Base-by-base conservation (phyloP, 2,888 invertebrate species). In the Ectropis crepuscularia region DNA sequence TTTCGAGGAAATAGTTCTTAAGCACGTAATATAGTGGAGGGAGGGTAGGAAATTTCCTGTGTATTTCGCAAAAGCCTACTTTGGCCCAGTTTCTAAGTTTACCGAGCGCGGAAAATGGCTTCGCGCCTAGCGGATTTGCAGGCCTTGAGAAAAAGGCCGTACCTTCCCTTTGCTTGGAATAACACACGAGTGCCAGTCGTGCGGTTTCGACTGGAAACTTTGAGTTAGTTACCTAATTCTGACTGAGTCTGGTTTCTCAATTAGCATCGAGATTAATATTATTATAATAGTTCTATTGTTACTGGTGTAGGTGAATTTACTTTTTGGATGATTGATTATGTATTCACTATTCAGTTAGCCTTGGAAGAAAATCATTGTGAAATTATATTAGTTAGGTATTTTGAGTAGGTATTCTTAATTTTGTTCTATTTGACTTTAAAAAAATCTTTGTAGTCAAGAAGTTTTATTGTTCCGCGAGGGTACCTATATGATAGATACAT, bases 71-170 rank as follows among this genome's bases (percentile, higher is more conserved):
- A 84, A 89, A 90, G 89, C 90, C 90, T 87, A 88, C 89, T 88
- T 88, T 88, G 89, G 83, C 92, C 90, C 82, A 90, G 86, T 90
- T 92, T 83, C 85, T 83, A 83, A 89, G 87, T 90, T 90, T 88
- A 86, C 87, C 80, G 87, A 88, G 83, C 89, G 87, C 85, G 84
- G 86, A 86, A 84, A 89, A 90, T 90, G 84, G 85, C 82, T 86
- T 83, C 81, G 82, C 83, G 84, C 80, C 82, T 81, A 80, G 78
- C 80, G 87, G 88, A 88, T 88, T 89, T 88, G 79, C 81, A 85
- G 80, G 83, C 82, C 83, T 85, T 80, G 79, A 79, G 79, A 78
- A 85, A 83, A 77, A 78, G 53, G 57, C 58, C 53, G 65, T 70
- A 71, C 68, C 74, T 74, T 70, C 69, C 54, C 70, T 68, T 61